Base-by-base conservation (phyloP, 2,888 invertebrate genomes). In the Tethea ocularis region DNA sequence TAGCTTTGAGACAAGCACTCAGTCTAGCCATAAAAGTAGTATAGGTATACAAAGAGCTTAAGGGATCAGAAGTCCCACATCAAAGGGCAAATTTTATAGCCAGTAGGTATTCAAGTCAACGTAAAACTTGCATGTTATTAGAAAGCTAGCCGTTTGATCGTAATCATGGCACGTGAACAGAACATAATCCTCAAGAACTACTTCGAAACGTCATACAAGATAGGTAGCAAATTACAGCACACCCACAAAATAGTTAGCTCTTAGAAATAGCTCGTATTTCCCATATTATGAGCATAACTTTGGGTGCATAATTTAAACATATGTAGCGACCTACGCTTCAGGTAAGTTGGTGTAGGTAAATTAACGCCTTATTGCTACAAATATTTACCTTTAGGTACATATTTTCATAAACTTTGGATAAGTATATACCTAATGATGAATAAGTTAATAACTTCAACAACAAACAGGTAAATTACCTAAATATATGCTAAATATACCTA, bases 221-320 rank as follows among this genome's bases (percentile, higher is more conserved):
- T 46, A 46, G 17, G 46, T 46, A 46, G 46, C 20, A 46, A 46
- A 20, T 46, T 46, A 46, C 46, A 20, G 20, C 20, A 46, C 46
- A 46, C 46, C 46, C 46, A 46, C 46, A 46, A 46, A 46, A 46
- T 46, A 46, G 46, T 46, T 46, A 20, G 46, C 46, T 17, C 46
- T 46, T 46, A 46, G 20, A 46, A 46, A 46, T 46, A 46, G 8
- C 46, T 46, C 20, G 46, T 46, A 46, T 20, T 20, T 20, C 46
- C 20, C 20, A 46, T 46, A 46, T 20, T 46, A 46, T 46, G 46
- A 46, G 46, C 46, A 46, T 46, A 46, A 2, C 46, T 46, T 46
- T 10, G 20, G 46, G 46, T 46, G 46, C 46, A 46, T 46, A 46
- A 46, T 20, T 46, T 46, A 46, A 20, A 46, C 8, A 20, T 46